These are phyloP conservation scores for Macrocentrus cingulum DNA, from an alignment of 1,140 invertebrate genomes.

Conservation along the genomic window DNA sequence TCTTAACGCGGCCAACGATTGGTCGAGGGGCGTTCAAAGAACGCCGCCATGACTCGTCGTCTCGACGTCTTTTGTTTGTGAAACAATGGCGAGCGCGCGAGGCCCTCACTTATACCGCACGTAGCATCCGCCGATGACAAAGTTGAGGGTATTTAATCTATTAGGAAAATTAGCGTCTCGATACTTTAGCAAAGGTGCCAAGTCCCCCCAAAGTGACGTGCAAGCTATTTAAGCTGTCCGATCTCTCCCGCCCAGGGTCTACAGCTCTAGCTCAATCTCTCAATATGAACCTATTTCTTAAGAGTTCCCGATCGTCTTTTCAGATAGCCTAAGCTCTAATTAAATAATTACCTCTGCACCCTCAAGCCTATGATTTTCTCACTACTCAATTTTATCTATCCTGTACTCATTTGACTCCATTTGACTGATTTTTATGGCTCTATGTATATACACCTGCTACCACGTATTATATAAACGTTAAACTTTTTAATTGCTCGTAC, in stretches of 20 bases:
- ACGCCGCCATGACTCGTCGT: constrained; percentile 55
- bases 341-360: constrained; percentile 39
- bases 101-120: constrained; percentile 42
- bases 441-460: too few species aligned
- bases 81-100: constrained; percentile 46
- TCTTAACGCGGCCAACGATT: constrained; percentile 49
- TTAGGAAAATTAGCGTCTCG: constrained; percentile 46
- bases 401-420: not conserved
- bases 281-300: not conserved
- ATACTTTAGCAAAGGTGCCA: constrained; percentile 18
- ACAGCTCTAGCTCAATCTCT: not conserved
- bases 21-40: constrained; percentile 56
- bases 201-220: constrained; percentile 8
- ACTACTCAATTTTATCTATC: constrained; percentile 21
- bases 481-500: too few species aligned
- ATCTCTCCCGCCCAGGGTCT: constrained; percentile 3
- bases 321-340: constrained; percentile 37
- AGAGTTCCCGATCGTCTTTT: constrained; percentile 29
- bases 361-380: constrained; percentile 28
- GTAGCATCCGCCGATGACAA: constrained; percentile 24
- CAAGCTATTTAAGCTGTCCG: constrained; percentile 1
- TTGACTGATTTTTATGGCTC: not conserved
- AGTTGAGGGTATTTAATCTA: constrained; percentile 42
- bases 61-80: constrained; percentile 49
- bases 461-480: too few species aligned